Base-by-base conservation (phyloP, 2,888 invertebrate species). In the Molorchus minor region DNA sequence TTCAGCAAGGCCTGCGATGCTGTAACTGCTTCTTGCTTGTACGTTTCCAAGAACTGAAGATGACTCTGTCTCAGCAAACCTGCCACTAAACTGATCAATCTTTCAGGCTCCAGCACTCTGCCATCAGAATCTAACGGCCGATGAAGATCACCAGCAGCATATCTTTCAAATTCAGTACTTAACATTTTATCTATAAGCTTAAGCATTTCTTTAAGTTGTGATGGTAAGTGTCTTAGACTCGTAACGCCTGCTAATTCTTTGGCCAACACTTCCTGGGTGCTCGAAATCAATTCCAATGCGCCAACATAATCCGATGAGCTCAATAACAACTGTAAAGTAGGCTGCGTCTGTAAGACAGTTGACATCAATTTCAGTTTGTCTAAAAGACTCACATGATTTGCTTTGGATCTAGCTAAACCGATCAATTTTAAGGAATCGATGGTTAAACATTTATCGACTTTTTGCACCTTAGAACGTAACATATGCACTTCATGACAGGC, bases 271-370 rank as follows among this genome's bases (percentile, higher is more conserved):
- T 96, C 96, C 81, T 98, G 96, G 1, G 98, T 97, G 15, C 96
- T 96, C 67, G 93, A 90, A 70, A 99, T 99, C 61, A 99, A 86
- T 82, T 99, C 98, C 61, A 99, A 84, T 0, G 98, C 98, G 35
- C 95, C 97, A 30, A 97, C 96, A 84, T 96, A 99, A 81, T 99
- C 98, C 62, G 94, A 95, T 7, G 95, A 95, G 62, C 96, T 94
- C 40, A 99, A 83, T 45, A 98, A 83, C 54, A 96, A 84, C 79
- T 99, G 99, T 73, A 99, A 92, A 81, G 96, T 98, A 1, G 97
- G 94, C 79, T 99, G 99, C 13, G 98, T 98, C 83, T 99, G 98
- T 79, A 97, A 92, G 5, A 98, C 96, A 2, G 96, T 96, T 4
- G 92, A 89, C 91, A 98, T 97, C 57, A 97, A 82, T 76, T 94